phyloP scores from a whole-genome alignment of 2,888 invertebrate species.

The Drosophila paramelanica region DNA sequence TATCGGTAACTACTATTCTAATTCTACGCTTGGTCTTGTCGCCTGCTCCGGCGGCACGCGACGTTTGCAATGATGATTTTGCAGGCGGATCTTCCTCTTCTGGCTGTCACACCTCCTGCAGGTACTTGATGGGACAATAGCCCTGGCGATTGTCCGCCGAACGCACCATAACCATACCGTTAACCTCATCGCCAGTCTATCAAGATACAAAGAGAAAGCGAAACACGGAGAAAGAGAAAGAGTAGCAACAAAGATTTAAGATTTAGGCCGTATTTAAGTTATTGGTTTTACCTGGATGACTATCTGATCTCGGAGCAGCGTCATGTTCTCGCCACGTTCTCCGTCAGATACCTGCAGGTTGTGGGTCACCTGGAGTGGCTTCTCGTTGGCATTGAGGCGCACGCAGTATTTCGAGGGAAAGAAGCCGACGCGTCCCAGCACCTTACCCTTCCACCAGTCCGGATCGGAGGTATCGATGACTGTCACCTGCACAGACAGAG shows the following conservation, averaged over 20 bases:
- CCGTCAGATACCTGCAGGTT: constrained; percentile 95
- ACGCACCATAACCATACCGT: constrained; percentile 97
- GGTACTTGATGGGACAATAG: constrained; percentile 96
- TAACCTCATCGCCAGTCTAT: constrained; percentile 93
- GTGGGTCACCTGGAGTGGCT: constrained; percentile 95
- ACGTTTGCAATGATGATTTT: constrained; percentile 80
- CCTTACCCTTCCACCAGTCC: constrained; percentile 99
- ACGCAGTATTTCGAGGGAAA: constrained; percentile 98
- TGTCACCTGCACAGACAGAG: constrained; percentile 87
- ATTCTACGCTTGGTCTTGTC: constrained; percentile 85
- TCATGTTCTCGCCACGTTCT: constrained; percentile 88
- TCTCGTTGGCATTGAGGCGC: constrained; percentile 94
- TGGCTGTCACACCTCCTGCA: constrained; percentile 96
- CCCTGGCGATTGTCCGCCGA: constrained; percentile 97
- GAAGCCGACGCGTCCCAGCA: constrained; percentile 94
- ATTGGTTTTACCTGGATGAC: constrained; percentile 88
- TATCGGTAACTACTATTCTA: constrained; percentile 84
- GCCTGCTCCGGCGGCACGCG: constrained; percentile 66
- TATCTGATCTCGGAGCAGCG: constrained; percentile 95
- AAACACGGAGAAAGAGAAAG: neutral
- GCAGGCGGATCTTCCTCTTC: constrained; percentile 85
- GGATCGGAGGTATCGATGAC: constrained; percentile 97
- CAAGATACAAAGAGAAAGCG: neutral
- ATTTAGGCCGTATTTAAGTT: no score
- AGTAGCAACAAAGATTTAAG: no score